These are phyloP conservation scores for Listrodromus nycthemerus DNA, from an alignment of 2,888 invertebrate species.

Conservation along the genomic window DNA sequence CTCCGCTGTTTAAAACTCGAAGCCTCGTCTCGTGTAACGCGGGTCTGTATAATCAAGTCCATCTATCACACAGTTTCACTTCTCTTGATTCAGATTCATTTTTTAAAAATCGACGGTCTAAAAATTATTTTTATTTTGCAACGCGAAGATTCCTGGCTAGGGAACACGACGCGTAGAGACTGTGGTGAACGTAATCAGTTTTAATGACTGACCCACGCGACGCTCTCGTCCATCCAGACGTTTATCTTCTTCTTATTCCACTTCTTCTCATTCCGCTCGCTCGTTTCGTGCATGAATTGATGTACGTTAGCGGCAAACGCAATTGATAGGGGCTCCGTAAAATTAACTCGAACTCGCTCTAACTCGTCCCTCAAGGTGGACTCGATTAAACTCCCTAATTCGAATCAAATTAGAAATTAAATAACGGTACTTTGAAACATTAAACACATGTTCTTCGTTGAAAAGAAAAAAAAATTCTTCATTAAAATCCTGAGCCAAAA, in stretches of 20 bases:
- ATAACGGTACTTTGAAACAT: constrained; percentile 5
- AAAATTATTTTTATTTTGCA: constrained; percentile 9
- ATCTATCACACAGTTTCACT: constrained; percentile 5
- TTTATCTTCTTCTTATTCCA: constrained; percentile 25
- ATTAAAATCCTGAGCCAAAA: neutral
- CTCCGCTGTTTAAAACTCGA: neutral
- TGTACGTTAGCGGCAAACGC: constrained; percentile 57
- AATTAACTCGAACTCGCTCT: constrained; percentile 50
- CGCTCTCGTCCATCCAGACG: constrained; percentile 32
- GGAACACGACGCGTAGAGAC: constrained; percentile 6
- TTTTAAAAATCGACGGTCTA: neutral
- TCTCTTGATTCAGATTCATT: neutral
- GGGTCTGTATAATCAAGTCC: constrained; percentile 38
- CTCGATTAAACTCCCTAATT: constrained; percentile 46
- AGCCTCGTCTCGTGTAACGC: constrained; percentile 9
- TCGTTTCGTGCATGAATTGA: constrained; percentile 52
- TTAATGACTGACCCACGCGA: constrained; percentile 62
- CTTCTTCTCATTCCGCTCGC: constrained; percentile 6
- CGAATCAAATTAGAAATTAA: constrained; percentile 48
- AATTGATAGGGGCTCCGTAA: constrained; percentile 59
- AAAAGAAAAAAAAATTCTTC: neutral
- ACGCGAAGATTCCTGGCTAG: neutral
- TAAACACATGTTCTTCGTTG: neutral
- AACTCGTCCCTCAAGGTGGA: constrained; percentile 38
- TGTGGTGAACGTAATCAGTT: constrained; percentile 47